These are phyloP conservation scores for Synergus umbraculus DNA, from an alignment of 2,888 invertebrate species.

Conservation along the genomic window DNA sequence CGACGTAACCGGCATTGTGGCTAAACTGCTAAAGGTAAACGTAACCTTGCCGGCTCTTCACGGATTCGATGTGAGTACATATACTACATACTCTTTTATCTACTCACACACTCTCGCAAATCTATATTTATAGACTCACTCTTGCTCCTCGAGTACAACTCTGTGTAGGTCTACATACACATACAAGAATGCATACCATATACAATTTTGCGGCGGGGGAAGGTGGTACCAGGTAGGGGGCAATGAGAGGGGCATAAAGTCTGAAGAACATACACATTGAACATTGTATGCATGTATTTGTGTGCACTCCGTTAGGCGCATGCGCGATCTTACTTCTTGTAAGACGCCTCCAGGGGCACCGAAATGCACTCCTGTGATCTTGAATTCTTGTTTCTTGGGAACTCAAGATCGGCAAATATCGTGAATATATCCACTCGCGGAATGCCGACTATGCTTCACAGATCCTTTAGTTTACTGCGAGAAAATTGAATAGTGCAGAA, in stretches of 20 bases:
- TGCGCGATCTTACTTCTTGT: slow-evolving; percentile 50
- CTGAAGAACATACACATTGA: background rate
- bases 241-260: background rate
- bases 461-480: background rate
- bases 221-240: slow-evolving; percentile 16
- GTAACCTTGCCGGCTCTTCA: slow-evolving; percentile 59
- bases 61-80: slow-evolving; percentile 15
- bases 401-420: slow-evolving; percentile 27
- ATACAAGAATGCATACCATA: background rate
- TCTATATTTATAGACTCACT: slow-evolving; percentile 10
- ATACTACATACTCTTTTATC: background rate
- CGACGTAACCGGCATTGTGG: slow-evolving; percentile 64
- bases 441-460: background rate
- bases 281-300: slow-evolving; percentile 1
- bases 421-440: slow-evolving; percentile 2
- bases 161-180: background rate
- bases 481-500: background rate
- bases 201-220: background rate
- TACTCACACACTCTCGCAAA: slow-evolving; percentile 19
- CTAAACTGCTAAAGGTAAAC: slow-evolving; percentile 57
- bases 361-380: slow-evolving; percentile 43
- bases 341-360: slow-evolving; percentile 50
- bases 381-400: slow-evolving; percentile 31
- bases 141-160: background rate
- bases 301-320: slow-evolving; percentile 55